A percentile compares a stretch with the other conserved stretches of the same genome.
Conservation (phyloP, 2,888 invertebrate species). For the Drosophila parthenogenetica region DNA sequence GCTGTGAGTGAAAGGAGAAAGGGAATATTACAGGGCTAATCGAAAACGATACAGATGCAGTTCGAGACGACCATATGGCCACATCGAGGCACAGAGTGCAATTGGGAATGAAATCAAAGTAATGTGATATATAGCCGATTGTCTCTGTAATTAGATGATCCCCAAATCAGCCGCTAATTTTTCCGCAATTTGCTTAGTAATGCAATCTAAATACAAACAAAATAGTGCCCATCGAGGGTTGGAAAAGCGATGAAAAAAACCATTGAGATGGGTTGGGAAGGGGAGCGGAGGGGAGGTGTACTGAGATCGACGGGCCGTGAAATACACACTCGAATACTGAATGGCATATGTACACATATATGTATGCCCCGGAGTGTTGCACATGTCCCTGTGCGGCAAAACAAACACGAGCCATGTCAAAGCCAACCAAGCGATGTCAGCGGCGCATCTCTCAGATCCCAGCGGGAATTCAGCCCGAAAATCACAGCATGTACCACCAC, state of each 20-base stretch:
- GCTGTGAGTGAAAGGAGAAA: not conserved
- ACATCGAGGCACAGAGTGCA: slow-evolving; percentile 15
- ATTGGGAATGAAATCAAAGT: slow-evolving; percentile 52
- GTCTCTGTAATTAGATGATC: slow-evolving; percentile 84
- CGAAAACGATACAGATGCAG: slow-evolving; percentile 70
- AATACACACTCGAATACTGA: slow-evolving; percentile 73
- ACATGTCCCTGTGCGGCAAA: slow-evolving; percentile 81
- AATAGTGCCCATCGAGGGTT: slow-evolving; percentile 57
- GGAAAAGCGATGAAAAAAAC: slow-evolving; percentile 7
- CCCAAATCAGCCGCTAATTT: slow-evolving; percentile 86
- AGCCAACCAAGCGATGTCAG: slow-evolving; percentile 63
- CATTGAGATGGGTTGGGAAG: not conserved
- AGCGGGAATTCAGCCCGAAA: slow-evolving; percentile 81
- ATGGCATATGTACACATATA: slow-evolving; percentile 75
- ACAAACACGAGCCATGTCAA: slow-evolving; percentile 76
- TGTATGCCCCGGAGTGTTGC: slow-evolving; percentile 81
- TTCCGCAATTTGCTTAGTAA: slow-evolving; percentile 86
- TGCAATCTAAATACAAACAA: slow-evolving; percentile 84
- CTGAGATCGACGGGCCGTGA: slow-evolving; percentile 73
- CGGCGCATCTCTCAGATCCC: slow-evolving; percentile 80
- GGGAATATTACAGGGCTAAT: slow-evolving; percentile 25
- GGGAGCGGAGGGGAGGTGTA: slow-evolving; percentile 5
- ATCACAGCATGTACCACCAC: slow-evolving; percentile 71
- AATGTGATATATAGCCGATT: slow-evolving; percentile 70
- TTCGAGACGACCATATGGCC: slow-evolving; percentile 64